These are phyloP conservation scores for Oopsacas minuta DNA, from an alignment of 37 sponge, comb jelly and placozoan genomes.

Conservation along the genomic window DNA sequence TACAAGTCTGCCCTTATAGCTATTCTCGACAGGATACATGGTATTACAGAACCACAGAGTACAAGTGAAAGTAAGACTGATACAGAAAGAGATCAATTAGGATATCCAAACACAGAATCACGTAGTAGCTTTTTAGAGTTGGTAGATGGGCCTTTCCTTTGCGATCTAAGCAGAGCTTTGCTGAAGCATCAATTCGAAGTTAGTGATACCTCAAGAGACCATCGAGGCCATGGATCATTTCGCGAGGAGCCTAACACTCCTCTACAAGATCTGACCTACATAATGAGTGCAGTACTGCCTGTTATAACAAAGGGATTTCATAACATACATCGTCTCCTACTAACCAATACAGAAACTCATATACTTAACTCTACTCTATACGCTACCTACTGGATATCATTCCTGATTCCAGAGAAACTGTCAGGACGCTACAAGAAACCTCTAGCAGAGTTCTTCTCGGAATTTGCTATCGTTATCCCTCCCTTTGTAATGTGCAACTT, in stretches of 20 bases:
- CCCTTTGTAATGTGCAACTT: background rate
- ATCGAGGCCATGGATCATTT: background rate
- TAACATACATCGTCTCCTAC: background rate
- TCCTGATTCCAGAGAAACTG: background rate
- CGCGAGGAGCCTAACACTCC: background rate
- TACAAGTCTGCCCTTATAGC: constrained; percentile 5
- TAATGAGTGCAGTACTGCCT: constrained; percentile 4
- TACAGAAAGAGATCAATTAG: background rate
- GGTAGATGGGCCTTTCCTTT: background rate
- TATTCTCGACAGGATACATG: constrained; percentile 1
- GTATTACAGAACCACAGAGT: background rate
- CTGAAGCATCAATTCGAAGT: background rate
- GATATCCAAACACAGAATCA: background rate
- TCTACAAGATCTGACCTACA: background rate
- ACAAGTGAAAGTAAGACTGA: background rate
- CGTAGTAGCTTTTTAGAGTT: background rate
- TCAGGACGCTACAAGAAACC: background rate
- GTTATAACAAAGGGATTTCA: background rate
- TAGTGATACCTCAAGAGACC: background rate
- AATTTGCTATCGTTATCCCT: background rate
- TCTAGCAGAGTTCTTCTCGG: background rate
- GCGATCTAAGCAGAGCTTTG: background rate
- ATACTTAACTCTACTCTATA: background rate
- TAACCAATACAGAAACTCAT: background rate
- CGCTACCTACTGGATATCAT: background rate